Percentiles rank a stretch among this genome's conserved stretches.
These are phyloP conservation scores for Phataginus tricuspis DNA, from an alignment of 2,797 vertebrate genomes.

Conservation along the genomic window DNA sequence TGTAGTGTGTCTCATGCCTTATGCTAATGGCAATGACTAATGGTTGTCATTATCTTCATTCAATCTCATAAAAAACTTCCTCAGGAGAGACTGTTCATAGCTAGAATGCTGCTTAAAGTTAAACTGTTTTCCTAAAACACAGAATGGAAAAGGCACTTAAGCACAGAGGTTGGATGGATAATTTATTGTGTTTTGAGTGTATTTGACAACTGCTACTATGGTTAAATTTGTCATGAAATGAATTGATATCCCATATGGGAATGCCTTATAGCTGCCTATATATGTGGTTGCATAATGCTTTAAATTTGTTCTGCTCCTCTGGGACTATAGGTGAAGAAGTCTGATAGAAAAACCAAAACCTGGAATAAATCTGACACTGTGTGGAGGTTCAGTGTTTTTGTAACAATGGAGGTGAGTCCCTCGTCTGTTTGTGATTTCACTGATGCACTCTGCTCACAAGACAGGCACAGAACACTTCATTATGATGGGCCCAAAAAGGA, in stretches of 20 bases:
- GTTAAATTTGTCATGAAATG: constrained; percentile 70
- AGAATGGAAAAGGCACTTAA: constrained; percentile 80
- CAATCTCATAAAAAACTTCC: constrained; percentile 82
- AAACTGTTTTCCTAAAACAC: constrained; percentile 79
- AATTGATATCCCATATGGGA: constrained; percentile 63
- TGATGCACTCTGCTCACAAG: constrained; percentile 83
- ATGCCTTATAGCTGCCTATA: constrained; percentile 14
- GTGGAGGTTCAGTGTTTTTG: constrained; percentile 69
- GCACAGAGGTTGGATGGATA: constrained; percentile 71
- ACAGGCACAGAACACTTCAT: constrained; percentile 82
- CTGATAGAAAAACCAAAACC: background rate
- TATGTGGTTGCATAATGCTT: background rate
- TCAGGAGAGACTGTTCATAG: constrained; percentile 78
- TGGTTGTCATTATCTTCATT: constrained; percentile 81
- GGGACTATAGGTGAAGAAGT: constrained; percentile 35
- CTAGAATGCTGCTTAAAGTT: constrained; percentile 80
- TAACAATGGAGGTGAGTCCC: constrained; percentile 74
- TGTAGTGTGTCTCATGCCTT: constrained; percentile 74
- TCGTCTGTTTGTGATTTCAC: constrained; percentile 83
- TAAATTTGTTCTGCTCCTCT: constrained; percentile 29
- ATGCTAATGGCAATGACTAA: constrained; percentile 83
- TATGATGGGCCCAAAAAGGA: constrained; percentile 74
- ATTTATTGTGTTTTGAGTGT: constrained; percentile 80
- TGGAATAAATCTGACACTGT: constrained; percentile 60
- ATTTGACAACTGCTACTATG: constrained; percentile 65